Conservation (phyloP, 2,113 vertebrate genomes). For the Danionella cerebrum region DNA sequence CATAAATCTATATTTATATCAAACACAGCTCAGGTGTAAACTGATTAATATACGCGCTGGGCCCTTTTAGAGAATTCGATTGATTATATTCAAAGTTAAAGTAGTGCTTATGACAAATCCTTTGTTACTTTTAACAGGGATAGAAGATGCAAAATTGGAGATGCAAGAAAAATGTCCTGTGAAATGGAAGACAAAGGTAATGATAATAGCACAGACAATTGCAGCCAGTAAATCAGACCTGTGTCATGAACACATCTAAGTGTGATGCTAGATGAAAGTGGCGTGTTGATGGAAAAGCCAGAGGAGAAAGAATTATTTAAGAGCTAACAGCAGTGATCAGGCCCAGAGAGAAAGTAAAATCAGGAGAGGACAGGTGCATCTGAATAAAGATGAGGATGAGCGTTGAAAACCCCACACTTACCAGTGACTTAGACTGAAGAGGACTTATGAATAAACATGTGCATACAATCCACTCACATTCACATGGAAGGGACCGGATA, state of each 20-base stretch:
- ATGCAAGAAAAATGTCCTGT: not conserved
- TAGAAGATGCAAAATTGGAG: not conserved
- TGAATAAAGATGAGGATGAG: constrained; percentile 25
- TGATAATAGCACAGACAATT: not conserved
- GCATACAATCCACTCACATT: not conserved
- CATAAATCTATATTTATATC: constrained; percentile 11
- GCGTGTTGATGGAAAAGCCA: not conserved
- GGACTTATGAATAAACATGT: constrained; percentile 20
- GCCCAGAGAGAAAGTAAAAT: not conserved
- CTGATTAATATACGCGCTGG: not conserved
- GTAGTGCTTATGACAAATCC: too few species aligned
- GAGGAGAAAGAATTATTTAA: not conserved
- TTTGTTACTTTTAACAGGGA: too few species aligned
- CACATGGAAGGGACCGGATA: not conserved
- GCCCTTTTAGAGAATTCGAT: not conserved
- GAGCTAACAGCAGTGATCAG: not conserved
- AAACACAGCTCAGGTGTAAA: not conserved
- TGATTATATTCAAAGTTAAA: too few species aligned
- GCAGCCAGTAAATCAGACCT: not conserved
- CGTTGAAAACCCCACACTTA: not conserved
- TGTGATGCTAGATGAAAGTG: not conserved
- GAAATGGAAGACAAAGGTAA: not conserved
- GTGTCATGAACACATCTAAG: constrained; percentile 15
- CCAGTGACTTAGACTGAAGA: not conserved
- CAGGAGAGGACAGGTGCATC: not conserved